Conservation (phyloP, 2,888 invertebrate genomes). For the Caprella mutica region DNA sequence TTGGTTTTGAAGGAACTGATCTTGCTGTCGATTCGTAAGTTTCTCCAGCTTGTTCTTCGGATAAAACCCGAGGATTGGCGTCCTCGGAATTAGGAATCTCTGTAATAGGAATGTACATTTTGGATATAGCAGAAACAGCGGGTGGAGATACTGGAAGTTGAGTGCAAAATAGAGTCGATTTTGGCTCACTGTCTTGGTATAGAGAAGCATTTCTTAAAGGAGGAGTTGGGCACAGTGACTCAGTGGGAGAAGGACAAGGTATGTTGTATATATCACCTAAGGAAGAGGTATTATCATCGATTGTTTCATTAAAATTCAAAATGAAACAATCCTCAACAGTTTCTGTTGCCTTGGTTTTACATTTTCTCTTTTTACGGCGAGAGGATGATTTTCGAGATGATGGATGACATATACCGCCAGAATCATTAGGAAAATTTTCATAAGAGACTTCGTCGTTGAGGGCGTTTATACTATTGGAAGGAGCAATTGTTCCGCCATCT, state of each 20-base stretch:
- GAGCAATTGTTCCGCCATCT: not conserved
- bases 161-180: too few relatives aligned
- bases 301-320: not conserved
- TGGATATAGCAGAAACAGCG: too few relatives aligned
- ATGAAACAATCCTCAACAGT: not conserved
- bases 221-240: not conserved
- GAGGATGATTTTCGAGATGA: not conserved
- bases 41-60: too few relatives aligned
- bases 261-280: not conserved
- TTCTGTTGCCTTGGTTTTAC: not conserved
- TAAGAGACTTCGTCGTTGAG: not conserved
- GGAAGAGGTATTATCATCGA: not conserved
- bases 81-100: too few relatives aligned
- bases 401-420: constrained; percentile 4
- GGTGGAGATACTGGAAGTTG: too few relatives aligned
- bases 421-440: too few relatives aligned
- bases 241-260: constrained; percentile 3
- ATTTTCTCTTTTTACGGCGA: not conserved
- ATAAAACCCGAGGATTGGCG: too few relatives aligned
- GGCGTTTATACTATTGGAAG: not conserved
- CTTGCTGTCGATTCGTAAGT: too few relatives aligned
- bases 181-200: too few relatives aligned
- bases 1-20: too few relatives aligned
- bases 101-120: too few relatives aligned
- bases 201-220: not conserved